phyloP scores from a whole-genome alignment of 1,140 invertebrate species.

The Plectrocnemia conspersa region DNA sequence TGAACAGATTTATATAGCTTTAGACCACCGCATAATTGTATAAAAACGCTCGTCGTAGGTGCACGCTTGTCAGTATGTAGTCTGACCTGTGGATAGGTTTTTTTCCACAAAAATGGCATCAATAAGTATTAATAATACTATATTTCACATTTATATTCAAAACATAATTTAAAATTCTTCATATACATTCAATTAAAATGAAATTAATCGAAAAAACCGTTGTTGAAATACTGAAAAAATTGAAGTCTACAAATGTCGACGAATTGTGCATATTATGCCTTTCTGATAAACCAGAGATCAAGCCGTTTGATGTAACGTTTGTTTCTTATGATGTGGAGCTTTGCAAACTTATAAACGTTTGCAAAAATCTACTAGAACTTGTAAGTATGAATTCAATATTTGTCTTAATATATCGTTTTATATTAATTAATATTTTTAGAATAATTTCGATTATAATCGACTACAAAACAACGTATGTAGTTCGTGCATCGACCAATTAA shows the following conservation, averaged over 20 bases:
- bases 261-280: slow-evolving; percentile 7
- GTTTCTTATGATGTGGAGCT: background rate
- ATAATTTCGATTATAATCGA: slow-evolving; percentile 4
- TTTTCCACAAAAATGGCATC: too few species aligned
- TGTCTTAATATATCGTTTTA: background rate
- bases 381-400: background rate
- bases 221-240: background rate
- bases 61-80: too few species aligned
- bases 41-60: too few species aligned
- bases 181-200: slow-evolving; percentile 3
- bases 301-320: too few species aligned
- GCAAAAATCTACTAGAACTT: background rate
- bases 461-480: slow-evolving; percentile 19
- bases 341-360: too few species aligned
- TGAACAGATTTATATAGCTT: too few species aligned
- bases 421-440: background rate
- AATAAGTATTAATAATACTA: too few species aligned
- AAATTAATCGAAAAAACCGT: background rate
- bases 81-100: too few species aligned
- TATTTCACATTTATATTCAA: too few species aligned
- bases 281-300: background rate
- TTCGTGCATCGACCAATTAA: slow-evolving; percentile 25
- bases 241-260: background rate
- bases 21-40: too few species aligned
- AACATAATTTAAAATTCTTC: too few species aligned